phyloP scores from a whole-genome alignment of 2,113 vertebrate genomes.

The Saimiri boliviensis region DNA sequence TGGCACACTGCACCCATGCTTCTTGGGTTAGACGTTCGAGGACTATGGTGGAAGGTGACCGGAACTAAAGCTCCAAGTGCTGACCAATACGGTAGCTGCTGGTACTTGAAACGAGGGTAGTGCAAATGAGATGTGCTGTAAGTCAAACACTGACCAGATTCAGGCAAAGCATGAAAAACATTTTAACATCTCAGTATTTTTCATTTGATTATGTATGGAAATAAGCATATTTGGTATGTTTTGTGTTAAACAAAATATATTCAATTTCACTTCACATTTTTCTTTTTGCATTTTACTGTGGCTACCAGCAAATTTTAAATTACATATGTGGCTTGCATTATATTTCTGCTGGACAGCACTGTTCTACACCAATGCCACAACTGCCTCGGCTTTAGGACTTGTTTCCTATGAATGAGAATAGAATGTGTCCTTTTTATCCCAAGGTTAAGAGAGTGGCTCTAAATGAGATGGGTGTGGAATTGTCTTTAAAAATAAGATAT shows the following conservation, averaged over 20 bases:
- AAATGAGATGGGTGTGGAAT: background rate
- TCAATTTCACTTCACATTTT: background rate
- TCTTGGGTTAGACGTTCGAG: background rate
- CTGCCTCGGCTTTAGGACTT: background rate
- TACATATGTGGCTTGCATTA: background rate
- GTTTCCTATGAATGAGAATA: background rate
- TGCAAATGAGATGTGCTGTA: background rate
- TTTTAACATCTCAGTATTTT: background rate
- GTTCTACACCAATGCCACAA: background rate
- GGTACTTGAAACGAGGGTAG: background rate
- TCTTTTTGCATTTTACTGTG: background rate
- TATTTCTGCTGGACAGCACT: background rate
- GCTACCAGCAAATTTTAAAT: conserved; percentile 8
- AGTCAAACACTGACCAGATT: background rate
- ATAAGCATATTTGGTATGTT: background rate
- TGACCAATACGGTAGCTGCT: background rate
- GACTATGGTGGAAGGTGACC: background rate
- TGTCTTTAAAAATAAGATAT: background rate
- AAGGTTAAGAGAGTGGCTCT: background rate
- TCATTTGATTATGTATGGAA: background rate
- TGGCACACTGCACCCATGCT: background rate
- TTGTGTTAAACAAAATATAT: background rate
- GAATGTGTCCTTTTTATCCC: background rate
- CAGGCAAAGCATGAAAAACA: background rate
- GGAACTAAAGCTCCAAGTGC: background rate